Evolutionary conservation across 2,888 invertebrate species (phyloP).

Genomic region (Euzophera pinguis): DNA sequence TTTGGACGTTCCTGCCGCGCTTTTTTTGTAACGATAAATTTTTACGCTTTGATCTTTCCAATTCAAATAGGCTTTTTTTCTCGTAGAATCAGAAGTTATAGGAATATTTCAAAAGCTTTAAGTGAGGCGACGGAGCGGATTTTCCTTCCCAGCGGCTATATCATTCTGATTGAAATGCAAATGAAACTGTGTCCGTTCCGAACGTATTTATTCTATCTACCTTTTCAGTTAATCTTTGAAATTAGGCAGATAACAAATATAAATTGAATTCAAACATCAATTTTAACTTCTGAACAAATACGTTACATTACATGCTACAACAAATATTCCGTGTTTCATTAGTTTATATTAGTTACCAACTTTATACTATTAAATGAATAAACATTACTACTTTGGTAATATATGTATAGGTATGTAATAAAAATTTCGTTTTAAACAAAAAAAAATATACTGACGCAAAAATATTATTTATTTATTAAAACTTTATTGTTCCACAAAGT

Average conservation of each 20-base stretch:
- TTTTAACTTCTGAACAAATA: no score
- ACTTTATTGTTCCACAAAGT: no score
- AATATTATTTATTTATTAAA: no score
- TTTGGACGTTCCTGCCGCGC: constrained; percentile 64
- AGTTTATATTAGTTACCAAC: no score
- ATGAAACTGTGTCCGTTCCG: constrained; percentile 71
- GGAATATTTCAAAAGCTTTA: constrained; percentile 78
- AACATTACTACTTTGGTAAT: no score
- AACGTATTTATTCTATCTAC: constrained; percentile 69
- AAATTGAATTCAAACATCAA: background rate
- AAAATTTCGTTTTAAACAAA: no score
- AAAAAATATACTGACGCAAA: no score
- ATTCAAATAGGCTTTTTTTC: constrained; percentile 76
- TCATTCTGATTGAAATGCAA: constrained; percentile 77
- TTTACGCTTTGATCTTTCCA: constrained; percentile 78
- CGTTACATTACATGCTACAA: no score
- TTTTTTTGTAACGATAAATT: constrained; percentile 74
- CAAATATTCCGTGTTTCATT: no score
- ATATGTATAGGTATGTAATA: no score
- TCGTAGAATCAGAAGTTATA: constrained; percentile 74
- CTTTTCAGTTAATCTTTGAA: constrained; percentile 57
- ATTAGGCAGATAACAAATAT: constrained; percentile 38
- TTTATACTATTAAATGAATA: no score
- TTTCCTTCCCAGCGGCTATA: constrained; percentile 75
- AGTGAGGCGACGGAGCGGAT: constrained; percentile 74